These are phyloP conservation scores for Chromobotia macracanthus DNA, from an alignment of 2,797 vertebrate species.

Conservation along the genomic window DNA sequence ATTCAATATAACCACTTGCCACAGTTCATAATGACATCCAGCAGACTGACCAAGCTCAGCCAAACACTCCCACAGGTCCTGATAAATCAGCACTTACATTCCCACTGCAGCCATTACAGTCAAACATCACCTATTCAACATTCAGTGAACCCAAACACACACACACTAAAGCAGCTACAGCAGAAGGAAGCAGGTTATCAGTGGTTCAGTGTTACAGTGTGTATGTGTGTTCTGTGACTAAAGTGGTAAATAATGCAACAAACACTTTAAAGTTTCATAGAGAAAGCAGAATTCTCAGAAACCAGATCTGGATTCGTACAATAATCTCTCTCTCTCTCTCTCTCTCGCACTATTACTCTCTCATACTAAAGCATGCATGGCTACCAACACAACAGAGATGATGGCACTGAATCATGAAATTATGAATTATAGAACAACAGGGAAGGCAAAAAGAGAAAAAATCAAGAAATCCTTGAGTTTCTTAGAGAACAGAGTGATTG, in stretches of 20 bases:
- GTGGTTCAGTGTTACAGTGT: slow-evolving; percentile 21
- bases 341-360: not conserved
- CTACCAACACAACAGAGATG: not conserved
- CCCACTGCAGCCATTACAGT: slow-evolving; percentile 29
- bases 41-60: slow-evolving; percentile 22
- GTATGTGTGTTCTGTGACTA: slow-evolving; percentile 36
- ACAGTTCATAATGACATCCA: slow-evolving; percentile 20
- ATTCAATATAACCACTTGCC: slow-evolving; percentile 19
- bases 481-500: not conserved
- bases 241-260: slow-evolving; percentile 51
- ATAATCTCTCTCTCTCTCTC: not conserved
- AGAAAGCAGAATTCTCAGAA: slow-evolving; percentile 39
- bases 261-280: slow-evolving; percentile 47
- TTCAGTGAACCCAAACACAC: slow-evolving; percentile 35
- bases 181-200: not conserved
- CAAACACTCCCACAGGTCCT: slow-evolving; percentile 40
- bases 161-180: not conserved
- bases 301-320: slow-evolving; percentile 44
- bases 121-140: slow-evolving; percentile 35
- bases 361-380: not conserved
- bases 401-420: not conserved
- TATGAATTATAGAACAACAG: not conserved
- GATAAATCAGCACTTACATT: slow-evolving; percentile 39
- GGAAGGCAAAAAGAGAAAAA: not conserved
- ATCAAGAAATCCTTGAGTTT: not conserved